Conservation (phyloP, 2,113 vertebrate genomes). For the Nothoprocta perdicaria region DNA sequence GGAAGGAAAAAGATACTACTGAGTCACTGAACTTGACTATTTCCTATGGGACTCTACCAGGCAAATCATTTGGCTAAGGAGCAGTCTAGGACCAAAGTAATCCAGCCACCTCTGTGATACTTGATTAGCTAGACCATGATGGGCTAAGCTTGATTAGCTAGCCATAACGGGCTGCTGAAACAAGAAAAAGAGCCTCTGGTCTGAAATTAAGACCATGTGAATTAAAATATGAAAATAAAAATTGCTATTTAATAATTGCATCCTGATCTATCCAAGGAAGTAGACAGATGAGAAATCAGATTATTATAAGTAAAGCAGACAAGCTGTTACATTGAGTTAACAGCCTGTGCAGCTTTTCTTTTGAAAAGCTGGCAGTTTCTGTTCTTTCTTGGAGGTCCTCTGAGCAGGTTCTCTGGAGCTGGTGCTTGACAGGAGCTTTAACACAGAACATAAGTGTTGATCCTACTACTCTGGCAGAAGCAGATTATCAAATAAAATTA, state of each 20-base stretch:
- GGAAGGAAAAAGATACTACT: not conserved
- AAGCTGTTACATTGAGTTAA: not conserved
- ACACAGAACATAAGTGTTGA: not conserved
- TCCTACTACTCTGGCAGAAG: not conserved
- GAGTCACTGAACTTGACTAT: not conserved
- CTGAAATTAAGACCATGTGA: not conserved
- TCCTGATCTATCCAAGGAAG: not conserved
- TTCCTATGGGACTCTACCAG: not conserved
- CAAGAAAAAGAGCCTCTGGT: not conserved
- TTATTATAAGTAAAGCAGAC: not conserved
- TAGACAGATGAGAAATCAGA: not conserved
- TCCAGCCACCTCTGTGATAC: rapidly evolving
- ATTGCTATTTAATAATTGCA: not conserved
- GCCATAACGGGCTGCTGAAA: not conserved
- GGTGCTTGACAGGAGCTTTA: not conserved
- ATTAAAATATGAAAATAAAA: not conserved
- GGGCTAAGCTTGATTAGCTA: not conserved
- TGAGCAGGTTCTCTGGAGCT: not conserved
- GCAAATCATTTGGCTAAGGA: not conserved
- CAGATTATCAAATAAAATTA: not conserved
- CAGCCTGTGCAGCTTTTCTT: not conserved
- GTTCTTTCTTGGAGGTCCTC: not conserved
- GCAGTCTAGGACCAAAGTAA: not conserved
- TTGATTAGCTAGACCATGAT: not conserved
- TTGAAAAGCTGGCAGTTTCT: not conserved